A percentile compares a stretch with the other conserved stretches of the same genome.
These are phyloP conservation scores for Cantharis lateralis DNA, from an alignment of 2,888 invertebrate species.

Conservation along the genomic window DNA sequence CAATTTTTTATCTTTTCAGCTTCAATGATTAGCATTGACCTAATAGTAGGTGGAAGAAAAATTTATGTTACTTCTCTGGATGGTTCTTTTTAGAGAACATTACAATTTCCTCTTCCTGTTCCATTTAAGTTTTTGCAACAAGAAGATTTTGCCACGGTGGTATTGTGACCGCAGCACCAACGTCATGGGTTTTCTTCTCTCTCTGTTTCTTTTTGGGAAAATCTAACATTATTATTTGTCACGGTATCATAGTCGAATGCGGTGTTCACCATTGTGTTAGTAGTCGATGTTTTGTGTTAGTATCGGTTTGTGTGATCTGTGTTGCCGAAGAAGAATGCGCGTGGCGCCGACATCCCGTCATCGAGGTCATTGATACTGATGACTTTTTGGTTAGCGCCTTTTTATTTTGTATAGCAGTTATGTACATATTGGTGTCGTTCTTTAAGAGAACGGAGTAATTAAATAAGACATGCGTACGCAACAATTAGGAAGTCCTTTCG, in stretches of 20 bases:
- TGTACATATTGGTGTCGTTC: not conserved
- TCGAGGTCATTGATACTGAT: constrained; percentile 22
- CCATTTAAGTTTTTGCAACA: not conserved
- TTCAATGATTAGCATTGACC: not conserved
- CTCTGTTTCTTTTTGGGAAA: not conserved
- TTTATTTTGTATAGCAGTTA: not conserved
- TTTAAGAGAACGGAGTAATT: not conserved
- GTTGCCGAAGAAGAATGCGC: constrained; percentile 23
- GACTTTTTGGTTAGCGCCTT: constrained; percentile 1
- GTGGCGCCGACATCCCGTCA: constrained; percentile 22
- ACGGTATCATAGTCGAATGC: not conserved
- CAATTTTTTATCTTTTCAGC: not conserved
- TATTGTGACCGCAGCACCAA: not conserved
- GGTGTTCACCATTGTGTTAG: not conserved
- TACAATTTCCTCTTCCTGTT: not conserved
- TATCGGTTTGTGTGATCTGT: constrained; percentile 4
- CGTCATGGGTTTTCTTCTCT: not conserved
- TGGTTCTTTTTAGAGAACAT: no score
- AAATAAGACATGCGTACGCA: not conserved
- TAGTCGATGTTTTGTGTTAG: not conserved
- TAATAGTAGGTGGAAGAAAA: not conserved
- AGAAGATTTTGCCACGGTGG: no score
- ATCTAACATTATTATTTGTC: not conserved
- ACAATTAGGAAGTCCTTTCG: not conserved
- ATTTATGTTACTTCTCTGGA: no score